phyloP scores from a whole-genome alignment of 2,888 invertebrate genomes.

The Synergus itoensis region DNA sequence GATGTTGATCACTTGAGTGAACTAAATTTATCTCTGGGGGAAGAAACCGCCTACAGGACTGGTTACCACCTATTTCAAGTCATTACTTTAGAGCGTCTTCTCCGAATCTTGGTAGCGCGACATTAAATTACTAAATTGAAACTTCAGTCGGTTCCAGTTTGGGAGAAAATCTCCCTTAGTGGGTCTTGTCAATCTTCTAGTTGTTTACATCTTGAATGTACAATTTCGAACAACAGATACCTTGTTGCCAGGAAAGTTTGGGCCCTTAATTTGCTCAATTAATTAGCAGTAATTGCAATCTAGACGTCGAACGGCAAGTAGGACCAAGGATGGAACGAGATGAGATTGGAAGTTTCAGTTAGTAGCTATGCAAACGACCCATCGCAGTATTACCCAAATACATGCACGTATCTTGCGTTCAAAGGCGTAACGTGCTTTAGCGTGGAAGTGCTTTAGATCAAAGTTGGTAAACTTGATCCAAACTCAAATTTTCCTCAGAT shows the following conservation, averaged over 20 bases:
- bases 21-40: constrained; percentile 23
- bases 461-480: constrained; percentile 71
- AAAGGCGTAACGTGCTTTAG: constrained; percentile 51
- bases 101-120: background rate
- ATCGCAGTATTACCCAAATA: constrained; percentile 43
- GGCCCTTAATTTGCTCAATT: constrained; percentile 64
- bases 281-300: constrained; percentile 70
- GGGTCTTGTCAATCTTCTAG: constrained; percentile 19
- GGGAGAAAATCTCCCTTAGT: background rate
- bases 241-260: constrained; percentile 37
- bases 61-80: constrained; percentile 29
- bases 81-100: background rate
- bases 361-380: constrained; percentile 48
- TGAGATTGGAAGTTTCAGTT: constrained; percentile 52
- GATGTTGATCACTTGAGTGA: constrained; percentile 36
- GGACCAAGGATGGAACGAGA: constrained; percentile 47
- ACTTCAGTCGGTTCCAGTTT: background rate
- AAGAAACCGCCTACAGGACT: background rate
- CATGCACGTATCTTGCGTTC: constrained; percentile 55
- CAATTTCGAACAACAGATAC: constrained; percentile 6
- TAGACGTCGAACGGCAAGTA: constrained; percentile 53
- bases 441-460: constrained; percentile 65
- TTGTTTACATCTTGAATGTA: constrained; percentile 31
- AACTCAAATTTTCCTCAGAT: constrained; percentile 23
- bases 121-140: constrained; percentile 39